Conservation (phyloP, 2,888 invertebrate genomes). For the Hedychridium roseum region DNA sequence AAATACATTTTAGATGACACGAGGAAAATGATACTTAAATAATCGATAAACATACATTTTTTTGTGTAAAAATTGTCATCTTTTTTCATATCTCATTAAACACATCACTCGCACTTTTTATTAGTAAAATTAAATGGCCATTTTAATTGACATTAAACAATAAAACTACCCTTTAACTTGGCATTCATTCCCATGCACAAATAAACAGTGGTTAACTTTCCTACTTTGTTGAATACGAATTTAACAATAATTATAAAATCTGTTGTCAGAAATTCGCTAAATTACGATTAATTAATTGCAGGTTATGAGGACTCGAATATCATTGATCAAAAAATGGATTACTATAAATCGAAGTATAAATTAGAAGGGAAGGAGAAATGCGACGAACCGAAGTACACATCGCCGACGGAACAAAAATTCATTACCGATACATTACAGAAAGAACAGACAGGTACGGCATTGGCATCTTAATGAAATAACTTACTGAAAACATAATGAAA, state of each 20-base stretch:
- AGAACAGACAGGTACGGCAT: slow-evolving; percentile 55
- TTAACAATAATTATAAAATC: too few species aligned
- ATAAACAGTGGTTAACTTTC: too few species aligned
- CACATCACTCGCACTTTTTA: too few species aligned
- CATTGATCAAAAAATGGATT: slow-evolving; percentile 54
- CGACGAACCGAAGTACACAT: slow-evolving; percentile 55
- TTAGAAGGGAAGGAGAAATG: slow-evolving; percentile 55
- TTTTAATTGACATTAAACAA: not conserved
- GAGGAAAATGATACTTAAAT: too few species aligned
- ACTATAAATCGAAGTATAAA: slow-evolving; percentile 48
- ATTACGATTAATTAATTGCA: slow-evolving; percentile 25
- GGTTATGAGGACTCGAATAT: slow-evolving; percentile 58
- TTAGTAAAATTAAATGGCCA: not conserved
- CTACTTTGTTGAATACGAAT: too few species aligned
- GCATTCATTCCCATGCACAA: too few species aligned
- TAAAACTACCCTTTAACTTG: not conserved
- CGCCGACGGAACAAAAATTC: slow-evolving; percentile 56
- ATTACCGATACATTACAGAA: slow-evolving; percentile 56
- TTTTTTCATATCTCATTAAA: too few species aligned
- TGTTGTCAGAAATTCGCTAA: too few species aligned
- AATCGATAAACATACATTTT: too few species aligned
- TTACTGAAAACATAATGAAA: too few species aligned
- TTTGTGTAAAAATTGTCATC: too few species aligned
- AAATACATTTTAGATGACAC: too few species aligned
- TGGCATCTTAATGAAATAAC: slow-evolving; percentile 9